Conservation (phyloP, 2,113 vertebrate genomes). For the Monarcha castaneiventris region DNA sequence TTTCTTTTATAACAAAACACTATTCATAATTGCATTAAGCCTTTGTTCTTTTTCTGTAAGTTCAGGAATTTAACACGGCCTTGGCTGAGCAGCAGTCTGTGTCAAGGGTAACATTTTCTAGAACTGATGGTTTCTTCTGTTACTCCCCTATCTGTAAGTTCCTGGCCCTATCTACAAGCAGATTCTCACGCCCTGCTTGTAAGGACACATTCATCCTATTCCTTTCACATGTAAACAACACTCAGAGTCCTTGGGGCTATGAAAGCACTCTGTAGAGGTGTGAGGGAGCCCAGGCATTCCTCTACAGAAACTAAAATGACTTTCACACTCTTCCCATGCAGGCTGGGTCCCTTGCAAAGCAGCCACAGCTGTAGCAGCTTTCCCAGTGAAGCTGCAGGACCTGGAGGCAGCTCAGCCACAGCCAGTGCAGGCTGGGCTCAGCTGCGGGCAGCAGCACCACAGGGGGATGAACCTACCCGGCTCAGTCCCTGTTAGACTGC, state of each 20-base stretch:
- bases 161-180: not conserved
- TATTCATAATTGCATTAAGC: not conserved
- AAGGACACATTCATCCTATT: not conserved
- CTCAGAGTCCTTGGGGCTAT: not conserved
- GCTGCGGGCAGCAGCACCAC: not conserved
- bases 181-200: not conserved
- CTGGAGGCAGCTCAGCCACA: not conserved
- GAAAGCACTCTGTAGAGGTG: not conserved
- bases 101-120: not conserved
- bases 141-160: not conserved
- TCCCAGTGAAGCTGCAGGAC: not conserved
- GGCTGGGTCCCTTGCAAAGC: not conserved
- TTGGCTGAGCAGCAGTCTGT: not conserved
- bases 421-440: not conserved
- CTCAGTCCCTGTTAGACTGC: not conserved
- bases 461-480: not conserved
- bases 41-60: not conserved
- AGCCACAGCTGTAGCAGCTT: not conserved
- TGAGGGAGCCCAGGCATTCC: not conserved
- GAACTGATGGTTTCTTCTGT: not conserved
- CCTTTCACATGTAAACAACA: not conserved
- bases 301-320: not conserved
- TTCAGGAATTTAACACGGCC: not conserved
- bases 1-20: not conserved
- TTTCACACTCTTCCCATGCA: not conserved